Conservation (phyloP, 1,140 invertebrate species). For the Eumaeus atala region DNA sequence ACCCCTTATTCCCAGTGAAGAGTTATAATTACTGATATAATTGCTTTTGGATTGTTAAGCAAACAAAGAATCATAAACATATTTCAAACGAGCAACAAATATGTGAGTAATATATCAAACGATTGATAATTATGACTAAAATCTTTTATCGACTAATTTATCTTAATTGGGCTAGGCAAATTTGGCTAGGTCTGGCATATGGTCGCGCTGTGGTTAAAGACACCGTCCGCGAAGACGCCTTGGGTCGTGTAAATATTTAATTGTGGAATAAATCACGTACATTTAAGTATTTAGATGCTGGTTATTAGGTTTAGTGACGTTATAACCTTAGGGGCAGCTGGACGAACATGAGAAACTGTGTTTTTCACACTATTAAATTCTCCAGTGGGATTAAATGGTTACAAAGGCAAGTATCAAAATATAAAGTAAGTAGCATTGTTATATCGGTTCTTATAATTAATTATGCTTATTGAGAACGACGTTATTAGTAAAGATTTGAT, state of each 20-base stretch:
- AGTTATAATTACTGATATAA: conserved; percentile 2
- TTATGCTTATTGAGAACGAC: too few relatives aligned
- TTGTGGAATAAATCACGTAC: conserved; percentile 13
- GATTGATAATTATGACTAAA: conserved; percentile 2
- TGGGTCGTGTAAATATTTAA: conserved; percentile 22
- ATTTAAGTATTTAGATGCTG: conserved; percentile 7
- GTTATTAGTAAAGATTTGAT: too few relatives aligned
- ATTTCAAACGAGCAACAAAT: not conserved
- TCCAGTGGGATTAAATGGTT: too few relatives aligned
- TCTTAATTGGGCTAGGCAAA: conserved; percentile 15
- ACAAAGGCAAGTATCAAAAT: not conserved
- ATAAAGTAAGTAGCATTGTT: not conserved
- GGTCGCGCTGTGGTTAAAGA: conserved; percentile 20
- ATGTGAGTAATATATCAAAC: not conserved
- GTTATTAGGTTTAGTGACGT: conserved; percentile 15
- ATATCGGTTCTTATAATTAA: too few relatives aligned
- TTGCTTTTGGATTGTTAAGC: not conserved
- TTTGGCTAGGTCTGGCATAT: conserved; percentile 15
- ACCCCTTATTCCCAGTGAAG: not conserved
- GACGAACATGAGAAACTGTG: not conserved
- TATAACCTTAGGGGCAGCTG: conserved; percentile 9
- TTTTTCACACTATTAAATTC: too few relatives aligned
- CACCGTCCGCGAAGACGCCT: conserved; percentile 11
- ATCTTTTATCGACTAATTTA: not conserved
- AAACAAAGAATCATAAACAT: conserved; percentile 4